Evolutionary conservation across 2,797 vertebrate genomes (phyloP), one percentile per base, ranked within the genome.

Genomic region (Carcharodon carcharias): DNA sequence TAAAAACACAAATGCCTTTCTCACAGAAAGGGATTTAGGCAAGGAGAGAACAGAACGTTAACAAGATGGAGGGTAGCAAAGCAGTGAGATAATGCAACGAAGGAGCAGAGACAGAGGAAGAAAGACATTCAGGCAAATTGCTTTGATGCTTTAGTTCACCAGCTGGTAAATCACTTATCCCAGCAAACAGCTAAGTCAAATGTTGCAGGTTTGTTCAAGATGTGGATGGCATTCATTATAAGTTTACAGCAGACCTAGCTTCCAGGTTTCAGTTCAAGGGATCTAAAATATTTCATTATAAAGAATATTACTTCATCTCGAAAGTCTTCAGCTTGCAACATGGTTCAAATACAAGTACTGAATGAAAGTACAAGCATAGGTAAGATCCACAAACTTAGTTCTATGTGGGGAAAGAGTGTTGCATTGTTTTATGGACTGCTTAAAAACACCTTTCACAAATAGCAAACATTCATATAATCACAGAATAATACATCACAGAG

Each of bases 1-100:
- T 93, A 21, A 45, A 65, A 67, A 65, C 61, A 65, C 61, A 93
- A 92, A 40, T 93, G 35, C 91, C 61, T 92, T 92, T 92, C 58
- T 89, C 89, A 8, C 58, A 18, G 89, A 63, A 63, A n/a, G 6
- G 58, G 58, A 92, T 61, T 92, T 92, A n/a, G 58, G 35, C 89
- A 7, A 16, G 35, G 89, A 92, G 58, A 61, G 58, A 31, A 91
- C 14, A 16, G 28, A 91, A 61, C 56, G 61, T 61, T 35, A 91
- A 61, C 88, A 61, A n/a, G 88, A 61, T 0, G 31, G 31, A 63
- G 89, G 89, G 35, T 61, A 61, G 18, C 35, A 63, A 18, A 61
- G 16, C 89, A 63, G 58, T 26, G 6, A 92, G 56, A 35, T 31
- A 91, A 91, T 91, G 88, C 31, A 91, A 61, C 1, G 14, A 31